Evolutionary conservation across 2,797 vertebrate species (phyloP).

Genomic region (Gobio occitaniae): DNA sequence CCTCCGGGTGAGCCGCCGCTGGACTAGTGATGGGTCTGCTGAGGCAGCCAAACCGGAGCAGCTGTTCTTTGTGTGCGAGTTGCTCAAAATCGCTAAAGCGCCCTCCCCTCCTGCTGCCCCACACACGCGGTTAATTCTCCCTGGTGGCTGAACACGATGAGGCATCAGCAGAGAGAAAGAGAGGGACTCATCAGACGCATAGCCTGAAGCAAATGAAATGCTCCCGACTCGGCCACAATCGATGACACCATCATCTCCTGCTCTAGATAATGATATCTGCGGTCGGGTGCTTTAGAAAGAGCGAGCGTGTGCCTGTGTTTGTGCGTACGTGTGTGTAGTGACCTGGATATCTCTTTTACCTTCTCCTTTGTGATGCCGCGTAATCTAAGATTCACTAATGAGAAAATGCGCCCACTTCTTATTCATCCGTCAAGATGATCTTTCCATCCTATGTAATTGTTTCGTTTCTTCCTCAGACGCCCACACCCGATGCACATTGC

Average conservation of each 20-base stretch:
- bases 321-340: conserved; percentile 24
- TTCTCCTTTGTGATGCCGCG: conserved; percentile 44
- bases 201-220: conserved; percentile 60
- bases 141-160: conserved; percentile 52
- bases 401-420: conserved; percentile 41
- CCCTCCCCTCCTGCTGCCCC: conserved; percentile 29
- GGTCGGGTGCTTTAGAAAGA: conserved; percentile 50
- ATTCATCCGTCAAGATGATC: conserved; percentile 46
- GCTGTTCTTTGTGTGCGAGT: conserved; percentile 53
- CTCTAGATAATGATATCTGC: conserved; percentile 61
- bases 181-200: conserved; percentile 48
- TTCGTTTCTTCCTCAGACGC: neutral
- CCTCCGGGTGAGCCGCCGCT: conserved; percentile 29
- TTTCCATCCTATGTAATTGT: conserved; percentile 18
- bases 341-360: conserved; percentile 47
- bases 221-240: conserved; percentile 60
- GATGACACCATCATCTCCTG: conserved; percentile 62
- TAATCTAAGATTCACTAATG: conserved; percentile 53
- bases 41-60: conserved; percentile 52
- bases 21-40: conserved; percentile 7
- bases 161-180: conserved; percentile 49
- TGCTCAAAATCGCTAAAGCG: conserved; percentile 31
- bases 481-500: neutral
- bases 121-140: conserved; percentile 56
- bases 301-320: conserved; percentile 3